These are phyloP conservation scores for Dryocosmus kuriphilus DNA, from an alignment of 2,888 invertebrate genomes.

Conservation along the genomic window DNA sequence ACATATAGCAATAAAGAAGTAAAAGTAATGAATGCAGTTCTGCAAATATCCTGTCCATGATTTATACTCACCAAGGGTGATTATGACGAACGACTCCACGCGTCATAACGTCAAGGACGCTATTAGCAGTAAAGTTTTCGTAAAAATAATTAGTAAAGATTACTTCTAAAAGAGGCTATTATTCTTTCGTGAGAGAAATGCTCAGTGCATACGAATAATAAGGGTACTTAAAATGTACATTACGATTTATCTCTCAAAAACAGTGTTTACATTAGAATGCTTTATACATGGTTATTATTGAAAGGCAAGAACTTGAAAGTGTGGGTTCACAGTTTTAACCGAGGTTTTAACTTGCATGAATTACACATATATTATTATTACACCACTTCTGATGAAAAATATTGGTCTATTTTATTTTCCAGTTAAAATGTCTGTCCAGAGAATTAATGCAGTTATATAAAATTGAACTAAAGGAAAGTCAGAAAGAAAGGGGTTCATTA, in stretches of 20 bases:
- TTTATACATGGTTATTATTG: slow-evolving; percentile 1
- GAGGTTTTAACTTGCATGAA: too few species aligned
- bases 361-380: not conserved
- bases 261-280: slow-evolving; percentile 7
- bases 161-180: not conserved
- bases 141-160: not conserved
- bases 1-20: not conserved
- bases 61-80: not conserved
- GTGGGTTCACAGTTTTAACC: not conserved
- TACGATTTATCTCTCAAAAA: slow-evolving; percentile 7
- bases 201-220: not conserved
- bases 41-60: not conserved
- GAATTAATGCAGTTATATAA: slow-evolving; percentile 1
- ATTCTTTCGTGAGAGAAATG: not conserved
- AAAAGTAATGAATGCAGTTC: slow-evolving; percentile 6
- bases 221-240: slow-evolving; percentile 1
- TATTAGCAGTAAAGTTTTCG: not conserved
- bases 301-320: not conserved
- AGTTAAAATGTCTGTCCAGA: not conserved
- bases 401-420: not conserved
- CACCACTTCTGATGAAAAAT: not conserved
- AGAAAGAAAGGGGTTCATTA: not conserved
- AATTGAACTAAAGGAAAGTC: not conserved
- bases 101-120: not conserved
- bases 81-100: not conserved